Evolutionary conservation across 2,113 vertebrate species (phyloP).

Genomic region (Oreocharis arfaki): DNA sequence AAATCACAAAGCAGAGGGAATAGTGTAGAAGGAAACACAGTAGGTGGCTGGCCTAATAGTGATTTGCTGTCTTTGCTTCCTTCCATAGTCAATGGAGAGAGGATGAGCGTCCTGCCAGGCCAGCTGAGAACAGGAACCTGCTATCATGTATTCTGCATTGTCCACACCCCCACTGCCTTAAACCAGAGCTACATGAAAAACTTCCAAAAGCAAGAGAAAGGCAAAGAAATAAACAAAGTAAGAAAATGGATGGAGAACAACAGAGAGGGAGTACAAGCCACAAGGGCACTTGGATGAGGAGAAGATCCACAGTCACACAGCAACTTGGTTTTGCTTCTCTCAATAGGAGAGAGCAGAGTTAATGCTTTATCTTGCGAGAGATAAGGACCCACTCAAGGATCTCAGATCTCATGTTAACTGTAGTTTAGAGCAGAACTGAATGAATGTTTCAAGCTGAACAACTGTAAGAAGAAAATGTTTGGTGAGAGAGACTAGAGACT

Average conservation of each 20-base stretch:
- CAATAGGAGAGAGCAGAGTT: background rate
- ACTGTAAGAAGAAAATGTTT: background rate
- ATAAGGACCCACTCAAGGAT: background rate
- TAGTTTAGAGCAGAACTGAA: background rate
- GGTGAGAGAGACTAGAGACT: background rate
- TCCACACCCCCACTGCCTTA: background rate
- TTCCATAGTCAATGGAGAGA: background rate
- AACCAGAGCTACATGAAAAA: background rate
- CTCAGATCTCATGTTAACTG: background rate
- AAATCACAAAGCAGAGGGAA: background rate
- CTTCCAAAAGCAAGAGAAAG: background rate
- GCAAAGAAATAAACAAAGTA: background rate
- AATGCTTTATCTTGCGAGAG: background rate
- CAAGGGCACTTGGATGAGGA: background rate
- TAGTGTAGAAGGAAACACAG: background rate
- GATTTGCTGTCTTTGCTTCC: background rate
- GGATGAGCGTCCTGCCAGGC: background rate
- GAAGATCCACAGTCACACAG: background rate
- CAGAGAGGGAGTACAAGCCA: background rate
- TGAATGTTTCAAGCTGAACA: background rate
- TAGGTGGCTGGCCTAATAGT: background rate
- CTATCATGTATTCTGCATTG: background rate
- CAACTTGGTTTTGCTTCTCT: background rate
- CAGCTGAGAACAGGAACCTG: background rate
- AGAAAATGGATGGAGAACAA: background rate